A percentile compares a stretch with the other conserved stretches of the same genome.
These are phyloP conservation scores for Eupsilia transversa DNA, from an alignment of 2,888 invertebrate species.

Conservation along the genomic window DNA sequence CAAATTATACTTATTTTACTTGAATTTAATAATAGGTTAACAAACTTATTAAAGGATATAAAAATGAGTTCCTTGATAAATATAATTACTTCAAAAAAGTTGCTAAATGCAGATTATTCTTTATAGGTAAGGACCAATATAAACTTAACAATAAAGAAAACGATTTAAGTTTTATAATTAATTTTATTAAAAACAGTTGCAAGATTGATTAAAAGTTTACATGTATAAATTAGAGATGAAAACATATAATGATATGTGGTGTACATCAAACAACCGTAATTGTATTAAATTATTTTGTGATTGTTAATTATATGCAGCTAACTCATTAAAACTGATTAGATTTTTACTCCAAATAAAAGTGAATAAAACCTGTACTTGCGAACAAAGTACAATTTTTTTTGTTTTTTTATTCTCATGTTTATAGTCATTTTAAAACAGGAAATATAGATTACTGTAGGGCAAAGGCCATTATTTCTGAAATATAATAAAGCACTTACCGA, in stretches of 20 bases:
- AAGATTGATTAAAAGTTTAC: neutral
- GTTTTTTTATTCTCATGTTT: no score
- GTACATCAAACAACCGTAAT: neutral
- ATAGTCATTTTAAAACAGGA: no score
- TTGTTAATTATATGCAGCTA: neutral
- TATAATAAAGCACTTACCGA: constrained; percentile 39
- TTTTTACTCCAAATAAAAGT: neutral
- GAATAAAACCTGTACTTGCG: no score
- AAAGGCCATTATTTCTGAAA: neutral
- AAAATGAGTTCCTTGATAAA: neutral
- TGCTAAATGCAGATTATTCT: neutral
- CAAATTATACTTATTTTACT: no score
- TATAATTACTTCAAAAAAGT: neutral
- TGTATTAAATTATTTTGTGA: neutral
- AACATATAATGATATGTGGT: neutral
- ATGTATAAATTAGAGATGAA: neutral
- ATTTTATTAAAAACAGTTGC: neutral
- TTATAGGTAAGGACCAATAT: neutral
- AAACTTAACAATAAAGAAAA: constrained; percentile 6
- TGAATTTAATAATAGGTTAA: no score
- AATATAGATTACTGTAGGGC: neutral
- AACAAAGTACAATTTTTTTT: no score
- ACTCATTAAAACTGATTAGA: neutral
- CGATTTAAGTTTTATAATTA: neutral
- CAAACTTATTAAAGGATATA: no score